phyloP scores from a whole-genome alignment of 1,140 invertebrate species.

The Delia radicum region DNA sequence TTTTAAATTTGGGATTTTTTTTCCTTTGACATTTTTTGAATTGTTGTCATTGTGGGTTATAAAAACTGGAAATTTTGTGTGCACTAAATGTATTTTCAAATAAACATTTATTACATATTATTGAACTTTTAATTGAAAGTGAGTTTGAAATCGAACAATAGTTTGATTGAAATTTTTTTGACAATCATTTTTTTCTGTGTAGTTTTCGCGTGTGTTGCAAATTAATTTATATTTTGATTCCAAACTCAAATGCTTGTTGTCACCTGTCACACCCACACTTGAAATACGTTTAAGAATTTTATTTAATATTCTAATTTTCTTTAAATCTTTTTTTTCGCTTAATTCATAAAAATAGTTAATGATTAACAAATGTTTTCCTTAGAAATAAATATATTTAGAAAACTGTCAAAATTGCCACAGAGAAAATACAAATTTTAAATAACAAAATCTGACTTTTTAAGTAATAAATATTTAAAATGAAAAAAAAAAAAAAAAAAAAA shows the following conservation, averaged over 20 bases:
- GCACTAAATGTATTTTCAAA: too few relatives aligned
- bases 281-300: neutral
- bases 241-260: neutral
- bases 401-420: neutral
- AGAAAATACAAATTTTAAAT: neutral
- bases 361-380: neutral
- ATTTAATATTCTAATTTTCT: neutral
- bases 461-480: neutral
- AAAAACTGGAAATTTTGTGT: too few relatives aligned
- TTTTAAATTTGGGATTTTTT: too few relatives aligned
- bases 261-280: neutral
- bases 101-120: too few relatives aligned
- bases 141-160: too few relatives aligned
- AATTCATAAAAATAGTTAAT: neutral
- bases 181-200: too few relatives aligned
- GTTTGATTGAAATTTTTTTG: too few relatives aligned
- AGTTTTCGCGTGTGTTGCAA: neutral
- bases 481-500: too few relatives aligned
- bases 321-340: neutral
- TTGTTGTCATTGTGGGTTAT: too few relatives aligned
- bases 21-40: too few relatives aligned
- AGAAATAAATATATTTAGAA: neutral
- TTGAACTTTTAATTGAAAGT: too few relatives aligned
- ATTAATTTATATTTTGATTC: too few relatives aligned
- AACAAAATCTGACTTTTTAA: neutral